Evolutionary conservation across 2,888 invertebrate species (phyloP), one percentile per base, ranked within the genome.

Genomic region (Aspidiotus destructor): DNA sequence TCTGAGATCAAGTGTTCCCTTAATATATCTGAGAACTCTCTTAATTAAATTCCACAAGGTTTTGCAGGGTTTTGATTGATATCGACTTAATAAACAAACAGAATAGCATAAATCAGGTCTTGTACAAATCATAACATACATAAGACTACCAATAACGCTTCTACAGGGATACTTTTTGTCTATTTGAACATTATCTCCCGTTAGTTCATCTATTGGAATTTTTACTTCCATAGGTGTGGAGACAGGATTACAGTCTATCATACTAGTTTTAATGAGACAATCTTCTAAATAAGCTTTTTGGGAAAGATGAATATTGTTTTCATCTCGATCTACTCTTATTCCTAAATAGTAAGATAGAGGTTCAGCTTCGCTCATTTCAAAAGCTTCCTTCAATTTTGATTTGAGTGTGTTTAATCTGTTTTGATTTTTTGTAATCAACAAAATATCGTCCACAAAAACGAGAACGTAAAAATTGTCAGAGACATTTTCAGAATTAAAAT

Each of bases 81-180:
- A 48, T 2, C 48, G 15, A 58, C 60, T 60, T n/a, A 60, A 41
- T 0, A 60, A 2, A 41, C 41, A 41, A 8, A 60, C 41, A 15
- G 41, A n/a, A n/a, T n/a, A 60, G 42, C 60, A n/a, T n/a, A 60
- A 8, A 41, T 41, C 60, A 11, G 41, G 60, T 60, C 60, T 60
- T 9, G 41, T 41, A 60, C 60, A 60, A 8, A 60, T 6, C 41
- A 60, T 60, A 17, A 42, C 60, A 15, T 41, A 60, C 60, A 60
- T 60, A 1, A 60, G n/a, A 60, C 60, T 41, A 7, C 60, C 41
- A 13, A 60, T 60, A 2, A 41, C 41, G 7, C 15, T 40, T 41
- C 15, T 28, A 58, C 58, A 58, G 1, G 58, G 58, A 5, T 28
- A 28, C 5, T 28, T 28, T 28, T 28, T 6, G 6, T 48, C 48